Evolutionary conservation across 2,888 invertebrate species (phyloP), one percentile per base, ranked within the genome.

Genomic region (Aphidoletes aphidimyza): DNA sequence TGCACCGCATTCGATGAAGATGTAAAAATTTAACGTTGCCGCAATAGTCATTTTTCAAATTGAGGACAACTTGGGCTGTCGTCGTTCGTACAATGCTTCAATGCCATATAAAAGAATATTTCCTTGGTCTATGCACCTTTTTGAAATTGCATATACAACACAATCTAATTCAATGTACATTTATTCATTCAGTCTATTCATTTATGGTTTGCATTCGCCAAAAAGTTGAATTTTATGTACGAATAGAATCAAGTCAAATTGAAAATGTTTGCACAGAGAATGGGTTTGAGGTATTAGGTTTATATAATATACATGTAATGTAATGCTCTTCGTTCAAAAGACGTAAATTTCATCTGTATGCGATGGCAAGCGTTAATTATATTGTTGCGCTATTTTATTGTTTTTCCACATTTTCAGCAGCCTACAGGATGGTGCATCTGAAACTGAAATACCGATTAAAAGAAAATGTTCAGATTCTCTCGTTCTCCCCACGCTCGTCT

Each of bases 371-470:
- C 54, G 30, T 69, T 30, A 69, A 69, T 30, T 69, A 69, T 69
- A 30, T 69, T 69, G 69, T 69, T 69, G 69, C 14, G 2, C 30
- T 30, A 69, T 69, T 69, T 69, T 69, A 69, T 69, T 69, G 30
- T 69, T 69, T 30, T 14, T 69, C 22, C 34, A 30, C 30, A 30
- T 69, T 69, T 69, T 54, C 2, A 11, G 22, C 11, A 26, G 3
- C 34, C 1, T 26, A 54, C 22, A 22, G 22, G 54, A 6, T 54
- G 42, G 69, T 69, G 11, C 30, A 69, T 34, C 69, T 30, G n/a
- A 26, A 69, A 69, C 69, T 30, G 11, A 17, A n/a, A 69, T 69
- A 14, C 30, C 30, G 69, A 69, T 69, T 69, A 30, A 30, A 69
- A 69, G 69, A 69, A 69, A 69, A 69, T 69, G 34, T 14, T 69